phyloP scores from a whole-genome alignment of 1,140 invertebrate genomes.

The Lutraria rhynchaena region DNA sequence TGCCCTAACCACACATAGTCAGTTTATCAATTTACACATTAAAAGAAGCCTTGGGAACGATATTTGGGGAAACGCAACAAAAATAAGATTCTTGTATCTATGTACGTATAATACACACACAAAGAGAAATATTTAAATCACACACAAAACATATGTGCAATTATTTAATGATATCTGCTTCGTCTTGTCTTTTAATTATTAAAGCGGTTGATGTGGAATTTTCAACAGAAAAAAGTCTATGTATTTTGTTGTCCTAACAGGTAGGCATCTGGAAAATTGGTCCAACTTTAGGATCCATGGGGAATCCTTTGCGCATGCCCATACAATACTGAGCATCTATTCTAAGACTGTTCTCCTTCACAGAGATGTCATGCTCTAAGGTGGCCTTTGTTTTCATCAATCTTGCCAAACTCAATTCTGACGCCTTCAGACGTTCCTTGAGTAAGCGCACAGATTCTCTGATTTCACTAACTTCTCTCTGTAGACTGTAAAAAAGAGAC shows the following conservation, averaged over 20 bases:
- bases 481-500: slow-evolving; percentile 78
- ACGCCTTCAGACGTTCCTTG: slow-evolving; percentile 81
- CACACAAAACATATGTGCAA: neutral
- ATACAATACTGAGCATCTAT: slow-evolving; percentile 96
- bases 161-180: neutral
- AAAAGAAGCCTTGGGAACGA: too few species aligned
- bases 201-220: slow-evolving; percentile 9
- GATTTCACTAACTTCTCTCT: slow-evolving; percentile 82
- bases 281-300: slow-evolving; percentile 82
- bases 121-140: too few species aligned
- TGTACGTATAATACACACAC: neutral
- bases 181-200: slow-evolving; percentile 22
- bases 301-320: slow-evolving; percentile 91
- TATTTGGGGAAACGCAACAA: too few species aligned
- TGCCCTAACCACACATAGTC: too few species aligned
- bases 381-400: slow-evolving; percentile 91
- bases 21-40: too few species aligned
- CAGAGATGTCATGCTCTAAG: slow-evolving; percentile 93
- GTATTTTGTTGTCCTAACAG: slow-evolving; percentile 61
- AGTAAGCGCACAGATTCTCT: slow-evolving; percentile 80
- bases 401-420: slow-evolving; percentile 87
- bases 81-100: too few species aligned
- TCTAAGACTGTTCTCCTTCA: slow-evolving; percentile 94
- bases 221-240: slow-evolving; percentile 19
- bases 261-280: slow-evolving; percentile 82